A percentile compares a stretch with the other conserved stretches of the same genome.
These are phyloP conservation scores for Lordiphosa collinella DNA, from an alignment of 1,140 invertebrate genomes.

Conservation along the genomic window DNA sequence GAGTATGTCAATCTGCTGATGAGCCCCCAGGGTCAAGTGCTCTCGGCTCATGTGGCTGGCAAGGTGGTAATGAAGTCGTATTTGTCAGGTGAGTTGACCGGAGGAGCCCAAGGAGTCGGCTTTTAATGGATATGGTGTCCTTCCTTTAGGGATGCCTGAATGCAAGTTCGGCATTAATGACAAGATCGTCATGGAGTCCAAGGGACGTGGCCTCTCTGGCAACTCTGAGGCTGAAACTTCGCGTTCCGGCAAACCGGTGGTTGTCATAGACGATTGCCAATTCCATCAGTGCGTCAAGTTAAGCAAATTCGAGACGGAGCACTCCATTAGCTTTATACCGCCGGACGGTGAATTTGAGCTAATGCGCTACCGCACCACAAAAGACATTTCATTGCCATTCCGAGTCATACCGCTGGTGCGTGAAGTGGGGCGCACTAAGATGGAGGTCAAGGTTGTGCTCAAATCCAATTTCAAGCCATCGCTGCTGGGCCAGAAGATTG, in stretches of 20 bases:
- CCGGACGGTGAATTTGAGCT: constrained; percentile 99
- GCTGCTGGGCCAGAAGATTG: constrained; percentile 98
- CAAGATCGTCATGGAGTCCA: constrained; percentile 99
- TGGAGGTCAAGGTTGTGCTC: constrained; percentile 99
- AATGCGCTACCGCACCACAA: constrained; percentile 99
- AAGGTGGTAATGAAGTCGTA: constrained; percentile 99
- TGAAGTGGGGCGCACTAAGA: constrained; percentile 98
- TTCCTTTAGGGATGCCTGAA: constrained; percentile 93
- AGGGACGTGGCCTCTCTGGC: constrained; percentile 87
- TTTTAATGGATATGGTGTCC: neutral
- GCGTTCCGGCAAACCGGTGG: constrained; percentile 94
- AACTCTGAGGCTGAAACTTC: constrained; percentile 91
- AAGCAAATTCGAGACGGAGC: constrained; percentile 99
- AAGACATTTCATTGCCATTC: constrained; percentile 99
- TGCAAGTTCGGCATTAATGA: constrained; percentile 99
- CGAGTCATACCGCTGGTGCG: constrained; percentile 98
- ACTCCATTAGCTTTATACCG: constrained; percentile 99
- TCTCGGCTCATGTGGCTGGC: constrained; percentile 99
- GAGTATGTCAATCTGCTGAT: constrained; percentile 99
- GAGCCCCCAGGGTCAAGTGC: constrained; percentile 99
- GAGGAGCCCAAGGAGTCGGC: neutral
- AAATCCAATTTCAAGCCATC: constrained; percentile 99
- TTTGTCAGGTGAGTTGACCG: constrained; percentile 85
- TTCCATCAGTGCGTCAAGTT: constrained; percentile 99
- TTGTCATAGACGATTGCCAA: constrained; percentile 99